A percentile compares a stretch with the other conserved stretches of the same genome.
Evolutionary conservation across 2,113 vertebrate genomes (phyloP).

Genomic region (Nymphicus hollandicus): DNA sequence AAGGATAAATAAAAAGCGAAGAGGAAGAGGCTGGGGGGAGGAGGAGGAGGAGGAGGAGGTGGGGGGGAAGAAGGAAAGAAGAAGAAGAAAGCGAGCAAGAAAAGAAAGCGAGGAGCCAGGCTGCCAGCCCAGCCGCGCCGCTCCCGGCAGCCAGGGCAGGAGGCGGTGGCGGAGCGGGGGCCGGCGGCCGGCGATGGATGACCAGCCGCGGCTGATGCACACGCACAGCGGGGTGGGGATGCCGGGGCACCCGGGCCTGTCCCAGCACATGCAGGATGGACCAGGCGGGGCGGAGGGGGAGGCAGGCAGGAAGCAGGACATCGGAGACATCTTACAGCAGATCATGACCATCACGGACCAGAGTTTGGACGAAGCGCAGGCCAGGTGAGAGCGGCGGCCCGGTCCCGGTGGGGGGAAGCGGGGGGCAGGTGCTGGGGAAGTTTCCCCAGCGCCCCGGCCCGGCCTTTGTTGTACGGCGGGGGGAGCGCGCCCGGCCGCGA

Average conservation of each 20-base stretch:
- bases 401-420: background rate
- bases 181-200: conserved; percentile 84
- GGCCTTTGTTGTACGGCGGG: conserved; percentile 59
- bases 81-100: conserved; percentile 53
- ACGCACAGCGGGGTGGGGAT: conserved; percentile 92
- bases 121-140: conserved; percentile 50
- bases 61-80: conserved; percentile 59
- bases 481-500: background rate
- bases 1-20: conserved; percentile 57
- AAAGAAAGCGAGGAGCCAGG: conserved; percentile 54
- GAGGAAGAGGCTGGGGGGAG: conserved; percentile 47
- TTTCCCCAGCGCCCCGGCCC: background rate
- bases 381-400: conserved; percentile 83
- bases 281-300: conserved; percentile 87
- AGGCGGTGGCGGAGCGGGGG: conserved; percentile 31
- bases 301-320: conserved; percentile 94
- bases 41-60: background rate
- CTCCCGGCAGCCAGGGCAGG: conserved; percentile 44
- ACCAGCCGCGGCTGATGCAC: conserved; percentile 95
- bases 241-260: conserved; percentile 92
- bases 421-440: background rate
- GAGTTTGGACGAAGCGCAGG: conserved; percentile 97
- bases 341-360: conserved; percentile 99
- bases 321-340: conserved; percentile 98
- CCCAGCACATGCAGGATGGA: conserved; percentile 93